A percentile compares a stretch with the other conserved stretches of the same genome.
These are phyloP conservation scores for Planococcus citri DNA, from an alignment of 1,140 invertebrate genomes.

Conservation along the genomic window DNA sequence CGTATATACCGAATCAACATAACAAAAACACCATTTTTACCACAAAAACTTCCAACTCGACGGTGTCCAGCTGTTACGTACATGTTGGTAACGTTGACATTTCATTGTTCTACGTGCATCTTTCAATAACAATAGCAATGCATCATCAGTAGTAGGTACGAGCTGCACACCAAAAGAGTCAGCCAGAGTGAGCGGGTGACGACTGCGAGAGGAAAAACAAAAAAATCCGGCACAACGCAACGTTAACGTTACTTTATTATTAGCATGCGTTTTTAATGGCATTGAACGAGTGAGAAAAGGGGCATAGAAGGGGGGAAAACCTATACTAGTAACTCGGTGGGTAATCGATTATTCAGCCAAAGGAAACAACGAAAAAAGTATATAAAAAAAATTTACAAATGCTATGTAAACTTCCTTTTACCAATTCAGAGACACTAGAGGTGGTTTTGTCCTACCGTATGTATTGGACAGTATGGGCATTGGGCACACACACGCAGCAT, in stretches of 20 bases:
- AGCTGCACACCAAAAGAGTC: too few relatives aligned
- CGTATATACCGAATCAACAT: neutral
- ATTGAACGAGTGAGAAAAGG: neutral
- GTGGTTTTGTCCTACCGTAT: too few relatives aligned
- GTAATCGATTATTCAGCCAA: neutral
- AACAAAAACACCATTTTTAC: slow-evolving; percentile 11
- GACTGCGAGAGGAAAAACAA: neutral
- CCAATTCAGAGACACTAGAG: neutral
- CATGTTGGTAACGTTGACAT: neutral
- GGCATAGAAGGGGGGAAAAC: too few relatives aligned
- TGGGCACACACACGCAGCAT: neutral
- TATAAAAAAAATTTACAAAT: too few relatives aligned
- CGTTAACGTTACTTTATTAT: too few relatives aligned
- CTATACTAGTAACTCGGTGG: neutral
- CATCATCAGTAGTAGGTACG: neutral
- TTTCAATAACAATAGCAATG: neutral
- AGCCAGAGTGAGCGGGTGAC: too few relatives aligned
- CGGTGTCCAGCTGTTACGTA: slow-evolving; percentile 8
- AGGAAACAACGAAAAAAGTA: neutral
- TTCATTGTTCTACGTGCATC: neutral
- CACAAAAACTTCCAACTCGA: slow-evolving; percentile 11
- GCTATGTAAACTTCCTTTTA: neutral
- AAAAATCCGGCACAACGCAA: neutral
- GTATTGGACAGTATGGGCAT: neutral
- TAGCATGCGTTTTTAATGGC: too few relatives aligned